Evolutionary conservation across 2,113 vertebrate species (phyloP), one percentile per base, ranked within the genome.

Genomic region (Cyanoramphus novaezelandiae): DNA sequence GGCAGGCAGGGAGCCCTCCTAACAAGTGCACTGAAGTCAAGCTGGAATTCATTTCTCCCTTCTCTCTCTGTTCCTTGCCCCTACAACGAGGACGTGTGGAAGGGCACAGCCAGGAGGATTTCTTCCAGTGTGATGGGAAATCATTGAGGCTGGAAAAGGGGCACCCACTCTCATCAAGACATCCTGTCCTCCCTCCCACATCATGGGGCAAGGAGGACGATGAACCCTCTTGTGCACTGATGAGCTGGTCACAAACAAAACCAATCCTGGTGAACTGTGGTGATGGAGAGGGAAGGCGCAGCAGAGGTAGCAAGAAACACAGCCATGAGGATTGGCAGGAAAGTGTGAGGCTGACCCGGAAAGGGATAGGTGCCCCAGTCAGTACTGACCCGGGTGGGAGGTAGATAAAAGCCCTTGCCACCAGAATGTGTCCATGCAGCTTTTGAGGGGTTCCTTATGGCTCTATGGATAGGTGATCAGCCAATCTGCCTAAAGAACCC

Each of bases 11-110:
- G 80, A 90, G 20, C 53, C 41, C 65, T 71, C 64, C 64, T 69
- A 65, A 71, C 52, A 75, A 96, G 76, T 84, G 86, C 53, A 39
- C 47, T 77, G 55, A 86, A 96, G 43, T 88, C 52, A 93, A 84
- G 69, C 80, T 93, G 86, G 83, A 86, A 95, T 91, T 87, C 87
- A 89, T 93, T 91, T 78, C 81, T 92, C 14, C n/a, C n/a, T n/a
- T n/a, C 39, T 77, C 17, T 25, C 53, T 88, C 24, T 82, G 76
- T 90, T 90, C 28, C 52, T 81, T 52, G 17, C 24, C n/a, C 10
- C 18, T 86, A 27, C 62, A 64, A 39, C 10, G 17, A 43, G 29
- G 55, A 86, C 4, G 14, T 60, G 77, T 74, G 80, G 70, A 89
- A 93, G 49, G 41, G 46, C 6, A 3, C 41, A 57, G 25, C 3